Conservation (phyloP, 2,113 vertebrate genomes). For the Tichodroma muraria region DNA sequence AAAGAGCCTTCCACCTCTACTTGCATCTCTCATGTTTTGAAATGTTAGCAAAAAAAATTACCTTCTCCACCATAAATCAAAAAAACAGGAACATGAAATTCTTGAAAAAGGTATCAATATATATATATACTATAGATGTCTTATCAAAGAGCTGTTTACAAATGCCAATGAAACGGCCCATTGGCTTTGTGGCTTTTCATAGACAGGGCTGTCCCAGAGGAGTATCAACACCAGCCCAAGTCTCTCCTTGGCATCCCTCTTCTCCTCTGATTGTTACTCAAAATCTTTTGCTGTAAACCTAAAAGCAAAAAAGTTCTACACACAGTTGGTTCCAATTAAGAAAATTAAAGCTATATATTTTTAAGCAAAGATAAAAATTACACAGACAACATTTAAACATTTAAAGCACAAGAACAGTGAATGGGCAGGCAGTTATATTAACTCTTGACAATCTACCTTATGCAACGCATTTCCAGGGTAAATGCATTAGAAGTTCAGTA, state of each 20-base stretch:
- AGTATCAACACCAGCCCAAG: neutral
- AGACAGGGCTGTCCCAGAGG: neutral
- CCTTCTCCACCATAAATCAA: neutral
- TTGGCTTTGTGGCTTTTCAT: neutral
- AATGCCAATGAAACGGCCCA: rapidly evolving
- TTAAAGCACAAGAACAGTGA: neutral
- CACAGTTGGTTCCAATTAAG: neutral
- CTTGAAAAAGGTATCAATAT: neutral
- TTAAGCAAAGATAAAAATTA: conserved; percentile 6
- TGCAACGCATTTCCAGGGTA: neutral
- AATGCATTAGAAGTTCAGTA: neutral
- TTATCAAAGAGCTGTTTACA: neutral
- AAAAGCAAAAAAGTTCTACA: neutral
- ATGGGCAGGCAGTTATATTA: neutral
- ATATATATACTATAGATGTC: neutral
- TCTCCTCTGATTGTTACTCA: neutral
- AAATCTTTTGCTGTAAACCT: neutral
- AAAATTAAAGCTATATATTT: conserved; percentile 19
- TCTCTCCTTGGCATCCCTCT: neutral
- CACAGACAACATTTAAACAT: neutral
- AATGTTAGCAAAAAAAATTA: neutral
- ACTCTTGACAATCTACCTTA: neutral
- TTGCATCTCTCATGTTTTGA: neutral
- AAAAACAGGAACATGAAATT: neutral
- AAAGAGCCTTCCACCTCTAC: neutral